Evolutionary conservation across 1,140 invertebrate species (phyloP).

Genomic region (Bicyclus anynana): DNA sequence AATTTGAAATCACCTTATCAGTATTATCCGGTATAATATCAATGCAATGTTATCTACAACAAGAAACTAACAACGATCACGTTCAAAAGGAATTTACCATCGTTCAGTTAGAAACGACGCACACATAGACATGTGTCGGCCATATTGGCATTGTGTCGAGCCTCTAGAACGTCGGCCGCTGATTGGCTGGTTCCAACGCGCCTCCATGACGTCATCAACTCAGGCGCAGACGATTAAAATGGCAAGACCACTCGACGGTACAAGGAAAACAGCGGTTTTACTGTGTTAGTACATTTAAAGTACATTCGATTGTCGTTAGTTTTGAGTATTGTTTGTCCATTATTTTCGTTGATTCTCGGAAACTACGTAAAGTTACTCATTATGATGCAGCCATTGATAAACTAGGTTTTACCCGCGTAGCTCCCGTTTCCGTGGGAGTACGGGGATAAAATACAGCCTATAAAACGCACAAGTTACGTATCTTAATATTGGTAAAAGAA

Average conservation of each 20-base stretch:
- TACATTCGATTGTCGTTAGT: neutral
- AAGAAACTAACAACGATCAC: neutral
- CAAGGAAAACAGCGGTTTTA: conserved; percentile 21
- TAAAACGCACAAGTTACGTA: too few relatives aligned
- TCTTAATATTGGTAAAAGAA: too few relatives aligned
- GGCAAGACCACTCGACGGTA: conserved; percentile 5
- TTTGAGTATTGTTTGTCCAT: neutral
- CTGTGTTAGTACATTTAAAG: neutral
- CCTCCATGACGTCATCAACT: conserved; percentile 58
- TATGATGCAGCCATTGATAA: too few relatives aligned
- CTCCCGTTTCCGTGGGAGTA: too few relatives aligned
- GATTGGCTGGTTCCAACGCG: conserved; percentile 50
- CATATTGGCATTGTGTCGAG: conserved; percentile 48
- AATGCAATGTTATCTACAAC: neutral
- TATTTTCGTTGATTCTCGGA: too few relatives aligned
- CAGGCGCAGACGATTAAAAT: conserved; percentile 41
- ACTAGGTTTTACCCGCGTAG: too few relatives aligned
- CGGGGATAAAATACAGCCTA: too few relatives aligned
- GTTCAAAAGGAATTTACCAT: conserved; percentile 3
- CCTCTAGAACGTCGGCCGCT: conserved; percentile 39
- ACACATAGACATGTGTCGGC: conserved; percentile 21
- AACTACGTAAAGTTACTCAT: too few relatives aligned
- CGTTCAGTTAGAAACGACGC: neutral
- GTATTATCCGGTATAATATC: neutral
- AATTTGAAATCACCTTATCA: neutral